phyloP scores from a whole-genome alignment of 1,140 invertebrate genomes.

The Brachystomella parvula region DNA sequence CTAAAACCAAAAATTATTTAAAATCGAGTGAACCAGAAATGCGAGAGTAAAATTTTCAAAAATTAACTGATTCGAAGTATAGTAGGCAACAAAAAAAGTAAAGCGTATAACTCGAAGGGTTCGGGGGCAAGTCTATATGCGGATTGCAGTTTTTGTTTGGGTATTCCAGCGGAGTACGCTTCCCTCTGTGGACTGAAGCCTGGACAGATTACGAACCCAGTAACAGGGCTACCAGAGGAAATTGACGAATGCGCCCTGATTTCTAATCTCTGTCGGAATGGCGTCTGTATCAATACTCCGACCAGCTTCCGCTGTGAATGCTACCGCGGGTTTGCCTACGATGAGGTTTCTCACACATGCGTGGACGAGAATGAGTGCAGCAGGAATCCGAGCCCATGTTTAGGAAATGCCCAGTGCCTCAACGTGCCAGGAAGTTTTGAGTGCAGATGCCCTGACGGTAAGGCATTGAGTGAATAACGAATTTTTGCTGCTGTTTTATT shows the following conservation, averaged over 20 bases:
- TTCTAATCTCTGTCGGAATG: slow-evolving; percentile 75
- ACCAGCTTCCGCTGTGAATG: slow-evolving; percentile 66
- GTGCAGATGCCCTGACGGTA: slow-evolving; percentile 60
- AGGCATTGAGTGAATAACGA: slow-evolving; percentile 54
- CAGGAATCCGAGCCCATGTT: slow-evolving; percentile 56
- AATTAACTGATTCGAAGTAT: no score
- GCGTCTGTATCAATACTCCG: slow-evolving; percentile 65
- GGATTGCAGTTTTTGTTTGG: no score
- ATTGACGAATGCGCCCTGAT: slow-evolving; percentile 72
- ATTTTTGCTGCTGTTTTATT: slow-evolving; percentile 40
- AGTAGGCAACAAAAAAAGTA: no score
- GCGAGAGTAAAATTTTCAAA: no score
- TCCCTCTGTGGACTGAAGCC: slow-evolving; percentile 54
- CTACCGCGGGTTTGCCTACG: slow-evolving; percentile 61
- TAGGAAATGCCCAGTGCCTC: slow-evolving; percentile 68
- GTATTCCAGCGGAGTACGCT: slow-evolving; percentile 50
- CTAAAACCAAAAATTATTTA: no score
- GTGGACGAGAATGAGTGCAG: slow-evolving; percentile 63
- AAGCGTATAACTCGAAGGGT: no score
- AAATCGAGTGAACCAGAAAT: no score
- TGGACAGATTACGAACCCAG: slow-evolving; percentile 64
- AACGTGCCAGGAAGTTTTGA: slow-evolving; percentile 65
- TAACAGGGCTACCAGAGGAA: slow-evolving; percentile 64
- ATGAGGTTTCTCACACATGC: slow-evolving; percentile 66
- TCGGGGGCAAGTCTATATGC: no score